Evolutionary conservation across 2,888 invertebrate species (phyloP).

Genomic region (Microdon myrmicae): DNA sequence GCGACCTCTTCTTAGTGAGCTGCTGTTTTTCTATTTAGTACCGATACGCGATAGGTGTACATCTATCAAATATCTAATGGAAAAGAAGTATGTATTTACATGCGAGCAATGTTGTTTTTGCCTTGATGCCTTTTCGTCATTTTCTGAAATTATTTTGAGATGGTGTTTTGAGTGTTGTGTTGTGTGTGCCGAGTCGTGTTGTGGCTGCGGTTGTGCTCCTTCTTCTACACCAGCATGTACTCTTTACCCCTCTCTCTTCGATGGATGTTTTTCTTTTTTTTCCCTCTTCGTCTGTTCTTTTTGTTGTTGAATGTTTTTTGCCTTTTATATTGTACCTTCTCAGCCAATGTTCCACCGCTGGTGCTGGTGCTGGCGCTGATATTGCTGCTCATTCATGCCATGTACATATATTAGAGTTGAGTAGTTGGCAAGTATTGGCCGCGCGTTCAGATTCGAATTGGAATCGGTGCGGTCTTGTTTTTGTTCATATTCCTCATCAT

Average conservation of each 20-base stretch:
- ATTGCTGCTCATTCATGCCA: slow-evolving; percentile 21
- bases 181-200: slow-evolving; percentile 22
- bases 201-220: no score
- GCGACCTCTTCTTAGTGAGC: no score
- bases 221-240: no score
- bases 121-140: slow-evolving; percentile 13
- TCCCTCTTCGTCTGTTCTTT: slow-evolving; percentile 2
- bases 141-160: slow-evolving; percentile 41
- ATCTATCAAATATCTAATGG: slow-evolving; percentile 26
- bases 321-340: no score
- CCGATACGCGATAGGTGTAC: slow-evolving; percentile 14
- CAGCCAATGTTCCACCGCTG: slow-evolving; percentile 8
- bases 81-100: slow-evolving; percentile 49
- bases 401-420: slow-evolving; percentile 5
- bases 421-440: slow-evolving; percentile 49
- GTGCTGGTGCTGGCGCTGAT: slow-evolving; percentile 27
- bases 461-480: slow-evolving; percentile 50
- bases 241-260: no score
- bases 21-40: neutral
- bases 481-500: slow-evolving; percentile 51
- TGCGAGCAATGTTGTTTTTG: slow-evolving; percentile 26
- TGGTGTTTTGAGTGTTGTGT: slow-evolving; percentile 38
- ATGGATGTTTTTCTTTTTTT: no score
- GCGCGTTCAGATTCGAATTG: slow-evolving; percentile 36
- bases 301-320: slow-evolving; percentile 19